A percentile compares a stretch with the other conserved stretches of the same genome.
phyloP scores from a whole-genome alignment of 1,140 invertebrate species.

The Cydia strobilella region DNA sequence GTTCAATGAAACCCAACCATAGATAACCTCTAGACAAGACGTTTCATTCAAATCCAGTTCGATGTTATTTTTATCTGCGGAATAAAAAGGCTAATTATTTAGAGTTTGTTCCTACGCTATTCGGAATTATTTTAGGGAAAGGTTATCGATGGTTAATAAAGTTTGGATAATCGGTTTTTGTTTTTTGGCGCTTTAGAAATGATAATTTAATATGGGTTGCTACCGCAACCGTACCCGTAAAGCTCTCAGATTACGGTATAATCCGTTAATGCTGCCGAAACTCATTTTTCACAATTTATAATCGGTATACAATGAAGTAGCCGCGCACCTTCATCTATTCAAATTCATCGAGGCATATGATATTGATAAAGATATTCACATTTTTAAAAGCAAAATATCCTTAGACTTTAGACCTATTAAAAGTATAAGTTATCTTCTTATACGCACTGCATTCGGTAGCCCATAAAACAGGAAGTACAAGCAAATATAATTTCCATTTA shows the following conservation, averaged over 20 bases:
- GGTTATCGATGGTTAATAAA: not conserved
- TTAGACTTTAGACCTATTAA: no score
- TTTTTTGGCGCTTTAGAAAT: not conserved
- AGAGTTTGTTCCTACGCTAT: not conserved
- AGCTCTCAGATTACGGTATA: no score
- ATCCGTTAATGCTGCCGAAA: no score
- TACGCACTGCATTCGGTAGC: not conserved
- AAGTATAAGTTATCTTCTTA: not conserved
- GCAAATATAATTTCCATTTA: constrained; percentile 10
- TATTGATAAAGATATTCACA: no score
- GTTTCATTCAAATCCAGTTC: not conserved
- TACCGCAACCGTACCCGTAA: no score
- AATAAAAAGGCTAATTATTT: not conserved
- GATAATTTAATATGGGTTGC: no score
- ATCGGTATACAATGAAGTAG: no score
- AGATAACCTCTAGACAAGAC: constrained; percentile 10
- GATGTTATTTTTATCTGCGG: not conserved
- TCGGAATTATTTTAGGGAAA: not conserved
- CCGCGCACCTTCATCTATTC: no score
- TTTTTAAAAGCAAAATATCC: no score
- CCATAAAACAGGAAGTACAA: not conserved
- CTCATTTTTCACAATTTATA: no score
- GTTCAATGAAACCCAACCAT: not conserved
- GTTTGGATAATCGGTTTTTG: not conserved
- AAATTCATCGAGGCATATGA: no score